These are phyloP conservation scores for Rhizoglyphus robini DNA, from an alignment of 1,140 invertebrate species.

Conservation along the genomic window DNA sequence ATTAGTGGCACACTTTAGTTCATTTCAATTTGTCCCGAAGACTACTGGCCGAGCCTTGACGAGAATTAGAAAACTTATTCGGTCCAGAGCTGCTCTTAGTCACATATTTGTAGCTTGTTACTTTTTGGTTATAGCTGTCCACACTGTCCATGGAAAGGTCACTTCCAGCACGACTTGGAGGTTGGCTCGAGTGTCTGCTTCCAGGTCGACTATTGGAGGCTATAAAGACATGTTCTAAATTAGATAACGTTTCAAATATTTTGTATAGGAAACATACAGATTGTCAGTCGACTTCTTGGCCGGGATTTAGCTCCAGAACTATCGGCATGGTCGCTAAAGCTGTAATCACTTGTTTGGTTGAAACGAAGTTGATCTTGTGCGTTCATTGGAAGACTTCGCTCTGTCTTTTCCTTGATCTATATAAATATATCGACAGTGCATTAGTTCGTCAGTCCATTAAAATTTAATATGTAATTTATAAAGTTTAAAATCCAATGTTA, in stretches of 20 bases:
- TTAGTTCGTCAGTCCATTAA: too few species aligned
- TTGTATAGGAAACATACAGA: constrained; percentile 23
- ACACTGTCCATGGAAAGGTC: constrained; percentile 63
- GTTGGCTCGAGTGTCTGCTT: constrained; percentile 52
- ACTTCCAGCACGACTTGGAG: constrained; percentile 80
- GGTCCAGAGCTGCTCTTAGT: neutral
- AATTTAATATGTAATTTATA: constrained; percentile 7
- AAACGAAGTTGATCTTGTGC: constrained; percentile 38
- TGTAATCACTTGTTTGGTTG: constrained; percentile 46
- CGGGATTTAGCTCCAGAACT: constrained; percentile 28
- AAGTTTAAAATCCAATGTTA: neutral
- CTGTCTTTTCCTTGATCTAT: constrained; percentile 74
- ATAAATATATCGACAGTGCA: too few species aligned
- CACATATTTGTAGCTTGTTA: constrained; percentile 2
- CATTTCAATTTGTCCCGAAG: neutral
- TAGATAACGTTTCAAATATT: neutral
- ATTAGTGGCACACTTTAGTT: neutral
- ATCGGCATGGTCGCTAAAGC: constrained; percentile 28
- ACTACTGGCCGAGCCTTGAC: neutral
- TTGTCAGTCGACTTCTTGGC: constrained; percentile 27
- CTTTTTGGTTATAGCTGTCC: constrained; percentile 28
- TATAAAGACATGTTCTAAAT: constrained; percentile 2
- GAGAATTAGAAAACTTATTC: neutral
- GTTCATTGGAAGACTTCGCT: constrained; percentile 67
- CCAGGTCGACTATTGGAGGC: constrained; percentile 52